phyloP scores from a whole-genome alignment of 2,888 invertebrate genomes.

The Germaria angustata region DNA sequence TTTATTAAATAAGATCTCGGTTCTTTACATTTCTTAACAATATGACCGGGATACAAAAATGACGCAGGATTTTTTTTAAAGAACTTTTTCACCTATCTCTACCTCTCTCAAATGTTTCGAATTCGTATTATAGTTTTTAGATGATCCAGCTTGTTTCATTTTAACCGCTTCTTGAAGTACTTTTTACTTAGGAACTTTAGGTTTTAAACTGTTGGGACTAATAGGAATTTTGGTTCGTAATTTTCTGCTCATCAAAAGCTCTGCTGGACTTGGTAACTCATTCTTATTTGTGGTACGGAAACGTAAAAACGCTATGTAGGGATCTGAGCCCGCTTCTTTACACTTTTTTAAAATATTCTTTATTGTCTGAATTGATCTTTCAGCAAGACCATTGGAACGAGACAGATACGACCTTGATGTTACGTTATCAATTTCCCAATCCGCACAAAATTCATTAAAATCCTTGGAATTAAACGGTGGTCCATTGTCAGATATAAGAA shows the following conservation, averaged over 20 bases:
- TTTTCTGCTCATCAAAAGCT: no score
- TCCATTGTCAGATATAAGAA: conserved; percentile 58
- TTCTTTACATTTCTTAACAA: background rate
- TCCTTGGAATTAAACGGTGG: no score
- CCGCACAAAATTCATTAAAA: no score
- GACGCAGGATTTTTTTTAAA: conserved; percentile 18
- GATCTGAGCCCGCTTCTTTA: no score
- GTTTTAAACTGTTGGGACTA: conserved; percentile 59
- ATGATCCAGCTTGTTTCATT: background rate
- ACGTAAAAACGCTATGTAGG: no score
- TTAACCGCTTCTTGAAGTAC: background rate
- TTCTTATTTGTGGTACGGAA: no score
- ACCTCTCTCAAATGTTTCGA: background rate
- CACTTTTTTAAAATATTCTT: no score
- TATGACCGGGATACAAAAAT: conserved; percentile 3
- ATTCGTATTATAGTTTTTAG: background rate
- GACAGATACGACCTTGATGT: no score
- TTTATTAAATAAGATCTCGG: conserved; percentile 11
- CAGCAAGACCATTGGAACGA: no score
- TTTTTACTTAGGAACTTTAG: background rate
- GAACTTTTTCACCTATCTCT: conserved; percentile 4
- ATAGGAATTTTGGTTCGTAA: no score
- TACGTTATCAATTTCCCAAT: conserved; percentile 64
- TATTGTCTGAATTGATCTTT: no score
- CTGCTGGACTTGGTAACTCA: no score